Evolutionary conservation across 2,113 vertebrate species (phyloP).

Genomic region (Pristiophorus japonicus): DNA sequence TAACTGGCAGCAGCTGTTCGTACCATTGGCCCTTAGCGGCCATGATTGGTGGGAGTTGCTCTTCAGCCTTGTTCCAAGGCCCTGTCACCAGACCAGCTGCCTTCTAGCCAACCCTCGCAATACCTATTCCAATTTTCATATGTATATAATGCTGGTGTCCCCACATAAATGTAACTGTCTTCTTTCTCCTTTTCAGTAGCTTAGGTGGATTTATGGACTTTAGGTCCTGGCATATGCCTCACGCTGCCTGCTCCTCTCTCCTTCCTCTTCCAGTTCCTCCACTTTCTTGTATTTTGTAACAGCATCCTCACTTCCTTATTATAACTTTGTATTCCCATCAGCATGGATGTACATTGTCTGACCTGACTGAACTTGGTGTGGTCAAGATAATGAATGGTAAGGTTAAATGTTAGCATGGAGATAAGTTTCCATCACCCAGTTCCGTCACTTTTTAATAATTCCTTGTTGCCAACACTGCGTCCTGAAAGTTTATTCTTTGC

Average conservation of each 20-base stretch:
- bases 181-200: background rate
- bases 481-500: background rate
- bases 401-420: background rate
- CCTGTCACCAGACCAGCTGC: background rate
- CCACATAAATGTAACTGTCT: background rate
- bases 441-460: background rate
- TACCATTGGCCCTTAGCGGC: background rate
- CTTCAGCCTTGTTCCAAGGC: background rate
- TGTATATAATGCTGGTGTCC: background rate
- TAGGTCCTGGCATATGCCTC: background rate
- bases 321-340: background rate
- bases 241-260: background rate
- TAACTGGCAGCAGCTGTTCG: background rate
- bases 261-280: background rate
- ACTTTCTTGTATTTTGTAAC: background rate
- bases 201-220: background rate
- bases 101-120: background rate
- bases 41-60: background rate
- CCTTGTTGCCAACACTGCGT: background rate
- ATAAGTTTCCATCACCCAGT: background rate
- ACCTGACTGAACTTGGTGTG: background rate
- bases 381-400: background rate
- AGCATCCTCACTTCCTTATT: no score
- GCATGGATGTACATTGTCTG: background rate
- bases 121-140: background rate